Conservation (phyloP, 2,797 vertebrate species). For the Clarias fuscus region DNA sequence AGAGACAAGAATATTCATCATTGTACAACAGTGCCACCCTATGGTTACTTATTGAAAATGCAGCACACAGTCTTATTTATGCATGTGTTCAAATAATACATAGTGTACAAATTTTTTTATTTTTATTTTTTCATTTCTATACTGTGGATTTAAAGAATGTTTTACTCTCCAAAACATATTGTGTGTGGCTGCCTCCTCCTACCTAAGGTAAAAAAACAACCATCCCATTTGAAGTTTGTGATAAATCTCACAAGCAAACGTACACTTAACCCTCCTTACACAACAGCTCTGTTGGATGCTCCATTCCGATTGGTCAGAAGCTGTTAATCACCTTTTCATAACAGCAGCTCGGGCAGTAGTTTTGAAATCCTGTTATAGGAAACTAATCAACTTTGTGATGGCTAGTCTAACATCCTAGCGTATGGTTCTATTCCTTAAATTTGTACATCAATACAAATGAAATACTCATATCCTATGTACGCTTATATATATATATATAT, state of each 20-base stretch:
- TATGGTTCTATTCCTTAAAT: neutral
- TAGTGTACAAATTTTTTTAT: neutral
- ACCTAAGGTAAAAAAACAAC: neutral
- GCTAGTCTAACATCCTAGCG: neutral
- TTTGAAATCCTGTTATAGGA: neutral
- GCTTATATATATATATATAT: too few relatives aligned
- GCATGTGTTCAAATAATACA: neutral
- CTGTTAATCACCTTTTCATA: neutral
- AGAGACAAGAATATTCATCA: neutral
- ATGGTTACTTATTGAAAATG: constrained; percentile 29
- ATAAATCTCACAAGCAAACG: neutral
- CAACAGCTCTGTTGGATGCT: neutral
- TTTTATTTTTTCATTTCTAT: neutral
- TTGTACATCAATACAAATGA: neutral
- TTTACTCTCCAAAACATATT: neutral
- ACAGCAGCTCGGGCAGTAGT: neutral
- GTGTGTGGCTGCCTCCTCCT: neutral
- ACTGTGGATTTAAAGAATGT: neutral
- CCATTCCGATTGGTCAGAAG: neutral
- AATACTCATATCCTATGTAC: neutral
- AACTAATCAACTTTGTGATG: neutral
- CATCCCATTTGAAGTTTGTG: too few relatives aligned
- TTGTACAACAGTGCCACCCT: constrained; percentile 46
- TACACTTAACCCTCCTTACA: neutral
- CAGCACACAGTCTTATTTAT: neutral